These are phyloP conservation scores for Hylomyscus alleni DNA, from an alignment of 2,797 vertebrate species.

Conservation along the genomic window DNA sequence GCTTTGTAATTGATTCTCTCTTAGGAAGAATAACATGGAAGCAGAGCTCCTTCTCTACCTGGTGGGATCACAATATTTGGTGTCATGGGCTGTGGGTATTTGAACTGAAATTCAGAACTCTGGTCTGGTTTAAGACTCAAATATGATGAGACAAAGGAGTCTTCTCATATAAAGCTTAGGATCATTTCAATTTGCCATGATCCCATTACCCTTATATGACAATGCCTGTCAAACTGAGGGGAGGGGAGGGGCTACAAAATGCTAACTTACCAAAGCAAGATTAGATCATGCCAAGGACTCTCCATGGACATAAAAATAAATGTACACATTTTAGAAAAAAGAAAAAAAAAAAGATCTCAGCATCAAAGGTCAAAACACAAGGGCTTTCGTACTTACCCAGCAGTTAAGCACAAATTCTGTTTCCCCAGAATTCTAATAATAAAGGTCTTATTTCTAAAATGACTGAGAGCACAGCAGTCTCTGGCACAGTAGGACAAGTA, in stretches of 20 bases:
- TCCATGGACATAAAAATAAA: conserved; percentile 27
- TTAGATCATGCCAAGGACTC: background rate
- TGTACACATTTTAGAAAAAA: conserved; percentile 30
- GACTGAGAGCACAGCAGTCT: background rate
- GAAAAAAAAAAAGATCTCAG: conserved; percentile 49
- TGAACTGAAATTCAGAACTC: conserved; percentile 14
- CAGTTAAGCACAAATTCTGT: conserved; percentile 65
- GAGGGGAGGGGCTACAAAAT: background rate
- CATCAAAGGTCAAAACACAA: conserved; percentile 59
- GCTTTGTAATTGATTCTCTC: background rate
- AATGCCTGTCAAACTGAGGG: background rate
- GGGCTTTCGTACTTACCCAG: conserved; percentile 64
- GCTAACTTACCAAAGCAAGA: conserved; percentile 31
- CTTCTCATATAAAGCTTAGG: conserved; percentile 1
- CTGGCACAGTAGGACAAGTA: conserved; percentile 57
- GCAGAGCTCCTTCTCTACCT: background rate
- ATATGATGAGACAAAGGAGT: background rate
- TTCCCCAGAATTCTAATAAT: conserved; percentile 67
- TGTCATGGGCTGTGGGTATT: background rate
- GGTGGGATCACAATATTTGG: background rate
- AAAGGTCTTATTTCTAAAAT: conserved; percentile 63
- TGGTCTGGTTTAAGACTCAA: conserved; percentile 4
- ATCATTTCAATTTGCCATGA: background rate
- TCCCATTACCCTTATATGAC: background rate
- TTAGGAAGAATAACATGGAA: background rate